Base-by-base conservation (phyloP, 2,113 vertebrate species). In the Columba livia region DNA sequence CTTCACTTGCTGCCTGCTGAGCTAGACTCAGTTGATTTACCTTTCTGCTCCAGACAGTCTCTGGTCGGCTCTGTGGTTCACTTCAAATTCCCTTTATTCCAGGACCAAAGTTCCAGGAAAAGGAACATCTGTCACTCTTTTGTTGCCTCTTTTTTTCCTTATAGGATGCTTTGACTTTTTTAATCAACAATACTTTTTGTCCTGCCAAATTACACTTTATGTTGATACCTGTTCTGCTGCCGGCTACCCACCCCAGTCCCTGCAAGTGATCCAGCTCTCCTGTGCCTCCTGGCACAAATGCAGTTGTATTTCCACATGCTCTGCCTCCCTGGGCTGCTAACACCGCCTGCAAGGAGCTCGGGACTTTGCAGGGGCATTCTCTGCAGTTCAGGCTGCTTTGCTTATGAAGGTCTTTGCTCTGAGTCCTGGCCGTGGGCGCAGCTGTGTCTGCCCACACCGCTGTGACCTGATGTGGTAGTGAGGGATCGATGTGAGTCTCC, bases 401-500 rank as follows among this genome's bases (percentile, higher is more conserved):
- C 28, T 48, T 21, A 54, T 15, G 6, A 10, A 4, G 18, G 34
- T 66, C 79, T 15, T 32, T 62, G 32, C 36, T 87, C 26, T 1
- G 6, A 17, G 40, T 8, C 62, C 47, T 42, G n/a, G 14, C 25
- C 0, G 0, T 1, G 36, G 17, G 23, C 9, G 5, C 11, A 14
- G 8, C 38, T 17, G 31, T 3, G 13, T 17, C 50, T 78, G 53
- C 79, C 50, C 28, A 8, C 31, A 1, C 12, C 0, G 1, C 4
- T 36, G 42, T 20, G 3, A 50, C 13, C 0, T 20, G 16, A 3
- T 11, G 12, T 26, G 28, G 15, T 34, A 12, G 14, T 18, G 20
- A 29, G 38, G 47, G 26, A 24, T 8, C 0, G 1, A 1, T 17
- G 36, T 15, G 75, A 38, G 34, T n/a, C 15, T 2, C 2, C 1